Percentiles rank a stretch among this genome's conserved stretches.
phyloP scores from a whole-genome alignment of 2,888 invertebrate species.

The Drosophila affinis region DNA sequence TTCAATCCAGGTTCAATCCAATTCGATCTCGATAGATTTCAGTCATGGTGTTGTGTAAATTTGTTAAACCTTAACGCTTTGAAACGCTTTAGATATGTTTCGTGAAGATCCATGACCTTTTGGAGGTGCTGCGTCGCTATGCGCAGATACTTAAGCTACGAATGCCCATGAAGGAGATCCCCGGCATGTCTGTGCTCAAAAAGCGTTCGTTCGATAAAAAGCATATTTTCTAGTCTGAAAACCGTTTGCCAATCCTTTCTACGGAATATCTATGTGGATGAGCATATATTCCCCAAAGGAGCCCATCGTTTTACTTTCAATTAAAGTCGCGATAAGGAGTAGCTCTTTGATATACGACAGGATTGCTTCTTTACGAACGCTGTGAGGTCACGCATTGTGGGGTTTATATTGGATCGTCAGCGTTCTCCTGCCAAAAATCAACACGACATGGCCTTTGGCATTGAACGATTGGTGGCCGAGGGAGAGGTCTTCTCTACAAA shows the following conservation, averaged over 20 bases:
- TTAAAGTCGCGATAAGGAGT: conserved; percentile 95
- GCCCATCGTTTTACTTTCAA: conserved; percentile 93
- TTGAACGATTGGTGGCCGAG: too few relatives aligned
- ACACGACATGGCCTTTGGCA: conserved; percentile 93
- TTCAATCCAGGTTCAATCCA: too few relatives aligned
- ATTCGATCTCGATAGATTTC: too few relatives aligned
- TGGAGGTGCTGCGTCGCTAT: conserved; percentile 92
- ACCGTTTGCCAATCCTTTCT: conserved; percentile 75
- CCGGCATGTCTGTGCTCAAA: conserved; percentile 86
- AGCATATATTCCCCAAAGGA: conserved; percentile 89
- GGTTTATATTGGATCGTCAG: conserved; percentile 95
- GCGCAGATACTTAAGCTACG: conserved; percentile 95
- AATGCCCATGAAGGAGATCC: conserved; percentile 95
- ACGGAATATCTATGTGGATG: conserved; percentile 86
- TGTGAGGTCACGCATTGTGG: conserved; percentile 93
- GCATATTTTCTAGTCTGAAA: conserved; percentile 80
- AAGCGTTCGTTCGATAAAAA: conserved; percentile 83
- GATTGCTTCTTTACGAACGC: conserved; percentile 94
- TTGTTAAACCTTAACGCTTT: too few relatives aligned
- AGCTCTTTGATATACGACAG: conserved; percentile 92
- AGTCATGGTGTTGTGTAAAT: too few relatives aligned
- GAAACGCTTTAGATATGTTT: too few relatives aligned
- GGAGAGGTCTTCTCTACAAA: conserved; percentile 67
- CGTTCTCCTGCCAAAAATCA: conserved; percentile 87
- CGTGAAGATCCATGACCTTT: conserved; percentile 92